Conservation (phyloP, 2,888 invertebrate genomes). For the Andrena minutula region DNA sequence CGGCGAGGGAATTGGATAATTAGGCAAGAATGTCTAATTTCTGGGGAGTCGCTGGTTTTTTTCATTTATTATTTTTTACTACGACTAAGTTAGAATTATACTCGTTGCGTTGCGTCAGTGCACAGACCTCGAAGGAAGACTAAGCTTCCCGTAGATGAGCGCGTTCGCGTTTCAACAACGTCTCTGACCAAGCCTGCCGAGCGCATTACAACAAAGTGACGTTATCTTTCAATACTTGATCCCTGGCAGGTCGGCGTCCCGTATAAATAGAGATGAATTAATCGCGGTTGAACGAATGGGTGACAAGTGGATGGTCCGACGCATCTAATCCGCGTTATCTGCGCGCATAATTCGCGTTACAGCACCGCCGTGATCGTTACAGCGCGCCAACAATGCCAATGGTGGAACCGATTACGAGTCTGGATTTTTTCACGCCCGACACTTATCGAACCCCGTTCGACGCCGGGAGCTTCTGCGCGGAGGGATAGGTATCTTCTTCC, state of each 20-base stretch:
- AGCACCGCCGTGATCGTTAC: neutral
- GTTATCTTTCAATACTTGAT: neutral
- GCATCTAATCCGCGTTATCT: conserved; percentile 22
- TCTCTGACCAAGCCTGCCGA: neutral
- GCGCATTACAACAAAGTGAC: neutral
- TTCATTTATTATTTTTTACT: too few relatives aligned
- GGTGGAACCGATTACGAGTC: conserved; percentile 5
- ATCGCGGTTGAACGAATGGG: conserved; percentile 1
- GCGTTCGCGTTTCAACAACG: neutral
- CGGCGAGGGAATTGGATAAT: too few relatives aligned
- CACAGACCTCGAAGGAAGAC: too few relatives aligned
- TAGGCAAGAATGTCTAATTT: neutral
- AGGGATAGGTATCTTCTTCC: neutral
- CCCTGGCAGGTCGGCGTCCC: neutral
- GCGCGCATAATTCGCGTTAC: conserved; percentile 24
- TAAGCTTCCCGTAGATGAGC: too few relatives aligned
- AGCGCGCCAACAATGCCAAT: conserved; percentile 22
- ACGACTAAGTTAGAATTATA: too few relatives aligned
- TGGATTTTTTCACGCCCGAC: conserved; percentile 33
- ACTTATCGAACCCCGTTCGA: conserved; percentile 11
- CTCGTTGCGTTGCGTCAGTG: too few relatives aligned
- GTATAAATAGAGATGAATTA: conserved; percentile 41
- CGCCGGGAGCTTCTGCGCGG: neutral
- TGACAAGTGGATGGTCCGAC: neutral
- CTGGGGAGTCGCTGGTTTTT: too few relatives aligned